phyloP scores from a whole-genome alignment of 2,888 invertebrate genomes.

The Smittia sp. region DNA sequence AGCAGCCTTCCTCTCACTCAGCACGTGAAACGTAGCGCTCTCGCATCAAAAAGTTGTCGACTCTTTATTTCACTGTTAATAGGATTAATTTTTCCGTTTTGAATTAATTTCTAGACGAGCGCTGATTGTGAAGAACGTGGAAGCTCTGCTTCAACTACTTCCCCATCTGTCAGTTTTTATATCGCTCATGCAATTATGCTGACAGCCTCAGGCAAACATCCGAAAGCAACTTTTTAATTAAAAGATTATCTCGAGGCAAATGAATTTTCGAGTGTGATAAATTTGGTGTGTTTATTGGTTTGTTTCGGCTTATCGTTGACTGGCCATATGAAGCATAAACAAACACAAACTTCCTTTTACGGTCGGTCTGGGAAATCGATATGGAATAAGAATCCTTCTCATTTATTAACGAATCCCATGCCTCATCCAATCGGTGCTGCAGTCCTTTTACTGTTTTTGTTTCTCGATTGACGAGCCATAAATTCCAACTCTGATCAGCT shows the following conservation, averaged over 20 bases:
- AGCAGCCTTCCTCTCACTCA: background rate
- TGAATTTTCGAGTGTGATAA: slow-evolving; percentile 6
- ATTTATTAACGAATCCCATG: slow-evolving; percentile 15
- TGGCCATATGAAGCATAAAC: background rate
- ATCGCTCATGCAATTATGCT: background rate
- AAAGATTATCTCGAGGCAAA: slow-evolving; percentile 29
- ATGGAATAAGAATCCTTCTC: background rate
- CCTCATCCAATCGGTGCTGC: background rate
- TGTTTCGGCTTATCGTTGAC: background rate
- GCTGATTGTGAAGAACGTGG: too few relatives aligned
- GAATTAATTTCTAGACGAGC: slow-evolving; percentile 8
- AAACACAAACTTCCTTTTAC: background rate
- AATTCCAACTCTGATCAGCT: background rate
- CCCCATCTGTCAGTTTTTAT: background rate
- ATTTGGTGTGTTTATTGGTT: background rate
- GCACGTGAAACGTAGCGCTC: background rate
- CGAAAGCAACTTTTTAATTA: slow-evolving; percentile 38
- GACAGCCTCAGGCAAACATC: background rate
- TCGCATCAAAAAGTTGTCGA: slow-evolving; percentile 6
- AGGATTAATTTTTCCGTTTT: slow-evolving; percentile 14
- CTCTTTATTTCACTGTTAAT: slow-evolving; percentile 14
- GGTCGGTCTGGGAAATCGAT: background rate
- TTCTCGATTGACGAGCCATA: background rate
- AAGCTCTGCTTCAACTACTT: too few relatives aligned
- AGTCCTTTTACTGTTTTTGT: background rate